Conservation (phyloP, 2,113 vertebrate genomes). For the Colistium nudipinnis region DNA sequence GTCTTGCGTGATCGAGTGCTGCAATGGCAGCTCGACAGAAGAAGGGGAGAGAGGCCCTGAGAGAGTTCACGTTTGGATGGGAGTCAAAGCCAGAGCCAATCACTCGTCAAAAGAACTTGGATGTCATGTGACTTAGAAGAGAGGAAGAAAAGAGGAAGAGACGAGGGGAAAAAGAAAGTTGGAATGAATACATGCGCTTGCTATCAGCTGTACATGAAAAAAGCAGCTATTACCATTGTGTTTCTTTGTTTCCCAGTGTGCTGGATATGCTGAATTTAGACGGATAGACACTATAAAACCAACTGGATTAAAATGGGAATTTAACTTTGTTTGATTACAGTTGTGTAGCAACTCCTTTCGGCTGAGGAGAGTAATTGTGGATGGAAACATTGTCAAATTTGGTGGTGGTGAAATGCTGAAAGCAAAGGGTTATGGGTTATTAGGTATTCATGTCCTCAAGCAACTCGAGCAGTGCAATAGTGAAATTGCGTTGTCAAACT, state of each 20-base stretch:
- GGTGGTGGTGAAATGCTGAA: no score
- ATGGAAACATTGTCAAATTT: no score
- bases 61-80: slow-evolving; percentile 18
- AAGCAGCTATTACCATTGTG: background rate
- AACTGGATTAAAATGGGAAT: background rate
- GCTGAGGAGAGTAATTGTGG: background rate
- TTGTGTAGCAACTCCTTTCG: background rate
- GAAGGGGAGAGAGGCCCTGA: background rate
- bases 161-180: background rate
- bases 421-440: no score
- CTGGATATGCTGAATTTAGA: background rate
- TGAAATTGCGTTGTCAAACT: no score
- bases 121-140: slow-evolving; percentile 6
- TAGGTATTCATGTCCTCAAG: no score
- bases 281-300: background rate
- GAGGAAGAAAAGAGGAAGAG: background rate
- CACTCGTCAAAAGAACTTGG: background rate
- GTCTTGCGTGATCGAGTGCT: slow-evolving; percentile 32
- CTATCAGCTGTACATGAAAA: background rate
- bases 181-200: background rate
- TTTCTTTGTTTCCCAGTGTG: background rate
- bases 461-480: no score
- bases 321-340: background rate
- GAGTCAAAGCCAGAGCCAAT: slow-evolving; percentile 23
- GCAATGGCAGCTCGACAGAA: slow-evolving; percentile 10